Evolutionary conservation across 2,888 invertebrate genomes (phyloP), one percentile per base, ranked within the genome.

Genomic region (Listrodromus nycthemerus): DNA sequence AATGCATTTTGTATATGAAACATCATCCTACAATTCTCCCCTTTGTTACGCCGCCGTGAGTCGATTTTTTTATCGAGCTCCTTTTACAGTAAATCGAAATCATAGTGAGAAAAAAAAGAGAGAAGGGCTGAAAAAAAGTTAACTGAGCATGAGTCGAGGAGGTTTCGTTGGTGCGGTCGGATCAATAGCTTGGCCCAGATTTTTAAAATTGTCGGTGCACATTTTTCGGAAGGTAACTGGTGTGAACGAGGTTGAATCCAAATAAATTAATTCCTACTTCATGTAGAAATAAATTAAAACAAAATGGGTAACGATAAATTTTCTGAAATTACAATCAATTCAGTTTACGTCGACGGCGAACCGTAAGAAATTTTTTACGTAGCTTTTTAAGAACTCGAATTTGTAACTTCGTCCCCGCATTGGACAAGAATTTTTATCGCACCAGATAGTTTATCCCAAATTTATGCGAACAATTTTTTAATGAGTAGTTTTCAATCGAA

Each of bases 1-100:
- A 87, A 84, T 86, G 88, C 89, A 89, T 91, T 91, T 80, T 90
- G 90, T 91, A 89, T 89, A 90, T 89, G 80, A 50, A 50, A 63
- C 7, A 33, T 65, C 55, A 13, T 21, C 24, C 10, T 24, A 27
- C 16, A 10, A 61, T 61, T 61, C 6, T 61, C 27, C 30, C 6
- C 30, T 30, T 21, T 13, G 16, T 61, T 27, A 27, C 58, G 1
- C 8, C 41, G 41, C 37, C 13, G 5, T 13, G 27, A n/a, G 58
- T 13, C 1, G 10, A 16, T 27, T 24, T 58, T 16, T 58, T 16
- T 16, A 27, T n/a, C 13, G 10, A 13, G 3, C 24, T 58, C 7
- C 13, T 61, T 27, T 61, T 13, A 4, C 6, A 10, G 16, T 5
- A 0, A 61, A 27, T 55, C 16, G 27, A 61, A 61, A n/a, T 61